Evolutionary conservation across 1,140 invertebrate species (phyloP), one percentile per base, ranked within the genome.

Genomic region (Nasonia longicornis): DNA sequence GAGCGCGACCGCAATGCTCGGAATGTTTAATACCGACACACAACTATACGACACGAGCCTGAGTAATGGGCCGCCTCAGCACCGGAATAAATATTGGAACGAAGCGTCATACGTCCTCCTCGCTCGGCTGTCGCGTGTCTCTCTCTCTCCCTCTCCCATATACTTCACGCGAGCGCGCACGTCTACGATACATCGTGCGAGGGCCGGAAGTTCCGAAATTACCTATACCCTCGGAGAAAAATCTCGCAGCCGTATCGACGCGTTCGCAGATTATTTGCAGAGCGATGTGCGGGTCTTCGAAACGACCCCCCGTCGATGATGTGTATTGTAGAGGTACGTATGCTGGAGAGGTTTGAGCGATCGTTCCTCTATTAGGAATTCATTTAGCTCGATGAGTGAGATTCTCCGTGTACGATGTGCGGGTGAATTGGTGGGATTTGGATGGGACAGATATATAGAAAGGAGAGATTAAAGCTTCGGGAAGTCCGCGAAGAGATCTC

Each of bases 21-120:
- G 87, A 89, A 89, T 89, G 87, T 89, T 89, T 89, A 88, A 89
- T 89, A 89, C 88, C 85, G 85, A 84, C 83, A 85, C 84, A 87
- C 52, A 58, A 58, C 52, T 58, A 58, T 20, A 86, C 85, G 86
- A 87, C 84, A 88, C 84, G 85, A 79, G 86, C 85, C 85, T 74
- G 85, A 88, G 84, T 85, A 87, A 87, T 86, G 84, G 74, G 84
- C 83, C 85, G 85, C 85, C 83, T 87, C 85, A 85, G 84, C 85
- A 77, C 77, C 78, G 84, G 84, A 89, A 89, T 89, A 88, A 88
- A 87, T 88, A 83, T 85, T 84, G 66, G 64, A 71, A 70, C 14
- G 70, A 38, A 1, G 35, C 31, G 35, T 42, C 70, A 72, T 42
- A 29, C 35, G n/a, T 72, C 70, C 70, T 72, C 0, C 26, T 72